A percentile compares a stretch with the other conserved stretches of the same genome.
These are phyloP conservation scores for Linurgus olivaceus DNA, from an alignment of 2,797 vertebrate species.

Conservation along the genomic window DNA sequence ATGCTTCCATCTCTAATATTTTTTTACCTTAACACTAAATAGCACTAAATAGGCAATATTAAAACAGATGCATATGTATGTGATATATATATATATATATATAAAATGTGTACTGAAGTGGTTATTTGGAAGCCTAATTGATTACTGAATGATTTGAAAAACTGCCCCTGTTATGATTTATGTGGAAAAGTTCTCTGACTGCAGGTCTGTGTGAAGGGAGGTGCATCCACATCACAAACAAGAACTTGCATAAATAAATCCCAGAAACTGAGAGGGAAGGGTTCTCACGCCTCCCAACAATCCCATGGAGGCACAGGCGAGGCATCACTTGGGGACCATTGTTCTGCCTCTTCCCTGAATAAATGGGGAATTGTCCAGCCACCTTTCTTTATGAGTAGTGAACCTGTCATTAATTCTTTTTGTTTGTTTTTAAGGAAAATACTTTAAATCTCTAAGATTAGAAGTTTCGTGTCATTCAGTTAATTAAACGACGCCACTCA, in stretches of 20 bases:
- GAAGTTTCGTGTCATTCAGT: not conserved
- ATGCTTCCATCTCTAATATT: not conserved
- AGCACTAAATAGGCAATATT: not conserved
- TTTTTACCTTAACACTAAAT: not conserved
- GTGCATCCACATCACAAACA: not conserved
- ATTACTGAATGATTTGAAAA: not conserved
- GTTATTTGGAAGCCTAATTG: not conserved
- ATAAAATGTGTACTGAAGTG: too few relatives aligned
- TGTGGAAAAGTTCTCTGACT: not conserved
- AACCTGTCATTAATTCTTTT: slow-evolving; percentile 35
- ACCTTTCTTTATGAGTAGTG: slow-evolving; percentile 34
- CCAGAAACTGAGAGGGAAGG: slow-evolving; percentile 12
- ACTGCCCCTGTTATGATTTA: not conserved
- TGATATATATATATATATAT: too few relatives aligned
- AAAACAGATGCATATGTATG: not conserved
- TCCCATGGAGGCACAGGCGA: not conserved
- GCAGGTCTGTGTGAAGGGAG: not conserved
- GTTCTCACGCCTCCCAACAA: slow-evolving; percentile 25
- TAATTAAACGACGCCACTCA: slow-evolving; percentile 49
- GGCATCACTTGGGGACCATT: not conserved
- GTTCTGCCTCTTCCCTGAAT: slow-evolving; percentile 4
- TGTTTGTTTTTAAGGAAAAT: slow-evolving; percentile 30
- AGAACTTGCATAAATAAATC: slow-evolving; percentile 4
- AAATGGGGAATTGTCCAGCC: slow-evolving; percentile 5
- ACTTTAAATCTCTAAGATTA: slow-evolving; percentile 35